Conservation (phyloP, 2,888 invertebrate genomes). For the Caenorhabditis sp. region DNA sequence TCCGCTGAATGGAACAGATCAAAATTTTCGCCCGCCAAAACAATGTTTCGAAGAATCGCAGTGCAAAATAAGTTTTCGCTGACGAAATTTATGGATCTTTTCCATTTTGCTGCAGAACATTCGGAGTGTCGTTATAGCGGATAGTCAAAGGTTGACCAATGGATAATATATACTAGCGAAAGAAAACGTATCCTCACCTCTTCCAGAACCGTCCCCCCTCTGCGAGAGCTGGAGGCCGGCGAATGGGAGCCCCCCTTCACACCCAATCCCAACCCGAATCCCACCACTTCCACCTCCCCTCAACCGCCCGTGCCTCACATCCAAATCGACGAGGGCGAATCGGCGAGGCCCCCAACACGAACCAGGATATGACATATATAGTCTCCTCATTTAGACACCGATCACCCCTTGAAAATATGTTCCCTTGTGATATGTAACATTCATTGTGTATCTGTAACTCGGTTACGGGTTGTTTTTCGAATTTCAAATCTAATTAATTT, state of each 20-base stretch:
- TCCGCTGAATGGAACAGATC: too few relatives aligned
- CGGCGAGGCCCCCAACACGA: conserved; percentile 59
- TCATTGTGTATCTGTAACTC: conserved; percentile 28
- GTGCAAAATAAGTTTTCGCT: too few relatives aligned
- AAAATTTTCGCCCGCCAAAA: too few relatives aligned
- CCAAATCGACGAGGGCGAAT: conserved; percentile 60
- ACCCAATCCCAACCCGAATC: conserved; percentile 40
- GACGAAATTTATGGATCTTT: too few relatives aligned
- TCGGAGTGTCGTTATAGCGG: too few relatives aligned
- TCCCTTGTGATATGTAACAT: conserved; percentile 41
- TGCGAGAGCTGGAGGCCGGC: conserved; percentile 59
- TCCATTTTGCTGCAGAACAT: too few relatives aligned
- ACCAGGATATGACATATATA: conserved; percentile 46
- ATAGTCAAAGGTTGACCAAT: too few relatives aligned
- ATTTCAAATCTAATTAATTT: background rate
- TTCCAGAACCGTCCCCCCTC: conserved; percentile 55
- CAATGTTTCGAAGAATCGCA: too few relatives aligned
- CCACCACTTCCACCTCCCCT: conserved; percentile 52
- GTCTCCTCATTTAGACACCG: background rate
- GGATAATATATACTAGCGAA: too few relatives aligned
- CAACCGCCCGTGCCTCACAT: conserved; percentile 48
- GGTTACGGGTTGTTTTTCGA: conserved; percentile 7
- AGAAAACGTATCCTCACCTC: background rate
- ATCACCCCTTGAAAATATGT: background rate
- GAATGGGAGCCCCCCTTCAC: conserved; percentile 52